Conservation (phyloP, 2,113 vertebrate species). For the Syngnathoides biaculeatus region DNA sequence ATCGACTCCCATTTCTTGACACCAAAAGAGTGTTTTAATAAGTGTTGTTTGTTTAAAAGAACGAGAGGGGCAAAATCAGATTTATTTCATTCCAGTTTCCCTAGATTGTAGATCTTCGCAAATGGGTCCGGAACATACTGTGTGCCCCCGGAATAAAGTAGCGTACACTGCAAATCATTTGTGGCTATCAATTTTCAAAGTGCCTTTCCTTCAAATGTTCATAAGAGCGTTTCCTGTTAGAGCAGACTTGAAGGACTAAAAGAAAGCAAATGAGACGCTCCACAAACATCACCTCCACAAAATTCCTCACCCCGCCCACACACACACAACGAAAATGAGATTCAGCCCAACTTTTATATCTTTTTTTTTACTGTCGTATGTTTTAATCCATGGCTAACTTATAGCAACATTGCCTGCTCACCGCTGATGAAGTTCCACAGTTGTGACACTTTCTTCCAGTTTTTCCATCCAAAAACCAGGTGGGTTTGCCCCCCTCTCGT, state of each 20-base stretch:
- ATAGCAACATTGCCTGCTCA: constrained; percentile 9
- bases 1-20: too few species aligned
- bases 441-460: constrained; percentile 35
- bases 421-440: constrained; percentile 13
- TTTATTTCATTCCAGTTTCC: background rate
- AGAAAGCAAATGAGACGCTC: background rate
- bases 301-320: background rate
- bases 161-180: constrained; percentile 1
- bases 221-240: constrained; percentile 40
- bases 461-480: constrained; percentile 24
- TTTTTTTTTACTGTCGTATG: constrained; percentile 36
- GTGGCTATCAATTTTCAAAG: constrained; percentile 13
- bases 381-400: constrained; percentile 12
- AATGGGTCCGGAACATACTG: background rate
- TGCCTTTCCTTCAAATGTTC: constrained; percentile 22
- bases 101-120: background rate
- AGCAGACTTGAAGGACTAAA: constrained; percentile 32
- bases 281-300: background rate
- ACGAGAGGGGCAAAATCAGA: too few species aligned
- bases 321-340: constrained; percentile 39
- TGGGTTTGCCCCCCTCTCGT: constrained; percentile 23
- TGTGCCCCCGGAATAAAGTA: background rate
- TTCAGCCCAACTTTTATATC: constrained; percentile 38
- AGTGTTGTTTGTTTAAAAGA: too few species aligned
- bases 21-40: too few species aligned